Evolutionary conservation across 2,113 vertebrate species (phyloP), one percentile per base, ranked within the genome.

Genomic region (Paradisaea rubra): DNA sequence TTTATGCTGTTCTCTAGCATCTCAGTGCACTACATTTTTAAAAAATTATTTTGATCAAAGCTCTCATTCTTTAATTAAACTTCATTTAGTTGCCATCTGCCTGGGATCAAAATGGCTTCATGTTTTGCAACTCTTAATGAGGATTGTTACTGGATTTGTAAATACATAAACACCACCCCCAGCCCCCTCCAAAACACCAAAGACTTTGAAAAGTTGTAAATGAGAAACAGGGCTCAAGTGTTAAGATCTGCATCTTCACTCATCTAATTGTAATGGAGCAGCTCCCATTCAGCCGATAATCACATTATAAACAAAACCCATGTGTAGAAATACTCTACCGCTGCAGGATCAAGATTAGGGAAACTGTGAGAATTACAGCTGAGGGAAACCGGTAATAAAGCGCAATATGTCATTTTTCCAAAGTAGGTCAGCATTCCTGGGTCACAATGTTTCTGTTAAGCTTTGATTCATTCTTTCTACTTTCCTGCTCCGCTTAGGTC

Each of bases 81-180:
- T 97, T 96, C 96, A 97, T 98, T 98, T 96, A 97, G 94, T 89
- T 88, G 94, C 97, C 98, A 98, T 98, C 98, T 98, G 98, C 88
- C 95, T 94, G 92, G 71, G 91, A 95, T 97, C 95, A 95, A 97
- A 95, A 98, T 91, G 92, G 89, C 94, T 97, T 77, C 89, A 74
- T 98, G 97, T 98, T 98, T 97, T 97, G 94, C 91, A 93, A 72
- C 96, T 97, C 88, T 71, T 96, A 96, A 97, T 94, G 96, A 97
- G 97, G 94, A 97, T 98, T 96, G 97, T 97, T 97, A 96, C 41
- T 95, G 95, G 94, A 92, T 97, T 96, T 96, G 95, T 97, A 97
- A 97, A 97, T 96, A 97, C n/a, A 69, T 57, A 49, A 91, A 91
- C 86, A 89, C 45, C 47, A 44, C 12, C 13, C 9, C 15, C 10